Percentiles rank a stretch among this genome's conserved stretches.
Conservation (phyloP, 2,113 vertebrate species). For the Aphyosemion australe region DNA sequence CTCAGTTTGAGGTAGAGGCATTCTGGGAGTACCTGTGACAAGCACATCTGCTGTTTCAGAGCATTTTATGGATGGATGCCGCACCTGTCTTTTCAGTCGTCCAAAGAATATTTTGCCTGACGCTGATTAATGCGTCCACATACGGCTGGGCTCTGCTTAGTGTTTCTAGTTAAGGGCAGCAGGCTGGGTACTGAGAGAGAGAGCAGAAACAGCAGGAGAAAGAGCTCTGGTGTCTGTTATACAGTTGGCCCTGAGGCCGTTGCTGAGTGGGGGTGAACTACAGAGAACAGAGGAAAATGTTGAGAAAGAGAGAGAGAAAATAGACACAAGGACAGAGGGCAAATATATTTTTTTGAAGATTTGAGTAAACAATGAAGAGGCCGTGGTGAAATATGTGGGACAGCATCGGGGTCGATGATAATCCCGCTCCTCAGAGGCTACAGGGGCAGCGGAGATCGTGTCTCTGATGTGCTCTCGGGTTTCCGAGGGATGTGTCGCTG, state of each 20-base stretch:
- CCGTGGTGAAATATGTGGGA: slow-evolving; percentile 25
- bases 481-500: slow-evolving; percentile 59
- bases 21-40: slow-evolving; percentile 19
- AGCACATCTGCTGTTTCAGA: neutral
- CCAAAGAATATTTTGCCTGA: slow-evolving; percentile 49
- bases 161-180: slow-evolving; percentile 37
- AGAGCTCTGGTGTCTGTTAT: slow-evolving; percentile 61
- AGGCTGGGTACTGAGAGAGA: slow-evolving; percentile 28
- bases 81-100: slow-evolving; percentile 60
- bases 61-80: slow-evolving; percentile 19
- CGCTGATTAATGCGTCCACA: slow-evolving; percentile 59
- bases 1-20: slow-evolving; percentile 22
- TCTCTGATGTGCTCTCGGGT: slow-evolving; percentile 69
- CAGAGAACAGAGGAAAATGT: slow-evolving; percentile 31
- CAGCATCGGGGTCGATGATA: slow-evolving; percentile 17
- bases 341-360: slow-evolving; percentile 11
- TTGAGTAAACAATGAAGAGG: slow-evolving; percentile 17
- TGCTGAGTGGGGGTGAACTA: slow-evolving; percentile 8
- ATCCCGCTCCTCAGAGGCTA: slow-evolving; percentile 46
- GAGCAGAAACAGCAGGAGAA: slow-evolving; percentile 59
- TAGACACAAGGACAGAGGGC: slow-evolving; percentile 20
- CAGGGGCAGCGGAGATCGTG: slow-evolving; percentile 27
- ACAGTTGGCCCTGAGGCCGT: slow-evolving; percentile 50
- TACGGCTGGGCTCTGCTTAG: slow-evolving; percentile 41
- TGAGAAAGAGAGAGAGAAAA: slow-evolving; percentile 25